Evolutionary conservation across 2,113 vertebrate species (phyloP).

Genomic region (Balaenoptera acutorostrata): DNA sequence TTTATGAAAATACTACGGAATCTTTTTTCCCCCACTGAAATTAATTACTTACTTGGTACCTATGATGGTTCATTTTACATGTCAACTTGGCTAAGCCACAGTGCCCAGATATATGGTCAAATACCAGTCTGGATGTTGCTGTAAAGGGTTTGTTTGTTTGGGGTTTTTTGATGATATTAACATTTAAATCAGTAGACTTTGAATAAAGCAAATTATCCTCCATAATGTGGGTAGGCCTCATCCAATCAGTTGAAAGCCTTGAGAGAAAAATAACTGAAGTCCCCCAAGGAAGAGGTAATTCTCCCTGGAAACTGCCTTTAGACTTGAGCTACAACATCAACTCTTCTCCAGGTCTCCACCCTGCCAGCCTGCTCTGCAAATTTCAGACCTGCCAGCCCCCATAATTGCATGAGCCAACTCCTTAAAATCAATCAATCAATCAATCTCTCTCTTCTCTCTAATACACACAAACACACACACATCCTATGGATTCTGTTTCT

Average conservation of each 20-base stretch:
- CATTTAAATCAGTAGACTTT: background rate
- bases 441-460: background rate
- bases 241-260: background rate
- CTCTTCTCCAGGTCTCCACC: background rate
- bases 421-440: background rate
- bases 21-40: background rate
- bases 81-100: background rate
- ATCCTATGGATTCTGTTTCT: background rate
- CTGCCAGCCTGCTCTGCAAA: background rate
- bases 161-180: background rate
- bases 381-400: background rate
- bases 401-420: background rate
- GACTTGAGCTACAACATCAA: background rate
- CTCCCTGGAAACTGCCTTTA: background rate
- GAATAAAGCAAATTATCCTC: background rate
- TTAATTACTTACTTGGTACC: background rate
- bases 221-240: background rate
- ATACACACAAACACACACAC: background rate
- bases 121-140: background rate
- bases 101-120: background rate
- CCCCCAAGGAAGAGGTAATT: background rate
- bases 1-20: background rate
- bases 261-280: background rate
- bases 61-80: background rate
- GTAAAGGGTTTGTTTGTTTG: background rate